Conservation (phyloP, 2,888 invertebrate genomes). For the Steinernema hermaphroditum region DNA sequence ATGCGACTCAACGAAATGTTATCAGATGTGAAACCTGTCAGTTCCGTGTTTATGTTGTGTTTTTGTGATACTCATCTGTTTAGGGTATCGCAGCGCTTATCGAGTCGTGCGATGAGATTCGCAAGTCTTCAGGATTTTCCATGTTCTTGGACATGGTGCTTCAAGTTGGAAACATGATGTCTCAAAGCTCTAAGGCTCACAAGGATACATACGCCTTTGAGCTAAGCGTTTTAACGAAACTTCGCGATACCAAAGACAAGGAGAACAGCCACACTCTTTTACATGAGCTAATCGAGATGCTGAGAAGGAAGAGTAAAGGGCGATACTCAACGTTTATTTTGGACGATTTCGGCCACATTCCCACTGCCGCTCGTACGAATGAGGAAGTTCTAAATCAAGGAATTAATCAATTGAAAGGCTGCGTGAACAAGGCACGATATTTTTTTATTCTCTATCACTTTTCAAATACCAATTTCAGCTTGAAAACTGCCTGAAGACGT, state of each 20-base stretch:
- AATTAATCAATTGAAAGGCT: conserved; percentile 51
- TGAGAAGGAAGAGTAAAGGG: conserved; percentile 77
- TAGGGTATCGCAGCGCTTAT: conserved; percentile 90
- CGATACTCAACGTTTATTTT: conserved; percentile 73
- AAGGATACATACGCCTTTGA: conserved; percentile 89
- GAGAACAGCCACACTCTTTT: conserved; percentile 89
- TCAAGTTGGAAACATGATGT: conserved; percentile 92
- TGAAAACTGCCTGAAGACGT: conserved; percentile 86
- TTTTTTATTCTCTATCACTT: too few relatives aligned
- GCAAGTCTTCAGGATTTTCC: conserved; percentile 77
- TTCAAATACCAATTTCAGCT: conserved; percentile 72
- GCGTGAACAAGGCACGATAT: conserved; percentile 43
- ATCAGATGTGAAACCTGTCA: conserved; percentile 82
- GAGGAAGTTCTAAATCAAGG: conserved; percentile 69
- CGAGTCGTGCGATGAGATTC: conserved; percentile 76
- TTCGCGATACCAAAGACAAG: conserved; percentile 77
- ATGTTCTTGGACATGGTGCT: conserved; percentile 85
- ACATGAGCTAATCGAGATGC: conserved; percentile 85
- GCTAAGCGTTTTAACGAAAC: conserved; percentile 90
- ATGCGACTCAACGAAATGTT: conserved; percentile 84
- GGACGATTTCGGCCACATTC: conserved; percentile 88
- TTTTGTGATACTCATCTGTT: conserved; percentile 21
- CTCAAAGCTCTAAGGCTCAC: conserved; percentile 79
- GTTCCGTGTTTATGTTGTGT: conserved; percentile 60
- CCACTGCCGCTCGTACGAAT: conserved; percentile 77